Evolutionary conservation across 1,140 invertebrate species (phyloP).

Genomic region (Anoplolepis gracilipes): DNA sequence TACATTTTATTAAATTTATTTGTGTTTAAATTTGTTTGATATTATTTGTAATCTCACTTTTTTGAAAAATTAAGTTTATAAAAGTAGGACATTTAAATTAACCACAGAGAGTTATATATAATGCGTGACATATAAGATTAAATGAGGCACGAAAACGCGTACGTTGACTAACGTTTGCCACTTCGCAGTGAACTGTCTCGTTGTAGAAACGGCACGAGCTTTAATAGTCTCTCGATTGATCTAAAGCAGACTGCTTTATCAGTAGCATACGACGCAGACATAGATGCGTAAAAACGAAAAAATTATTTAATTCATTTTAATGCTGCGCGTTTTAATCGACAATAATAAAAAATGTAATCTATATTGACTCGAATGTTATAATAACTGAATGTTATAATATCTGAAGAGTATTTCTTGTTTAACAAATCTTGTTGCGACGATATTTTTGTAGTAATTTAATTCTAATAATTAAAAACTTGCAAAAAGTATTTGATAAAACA

Average conservation of each 20-base stretch:
- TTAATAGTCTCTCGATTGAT: constrained; percentile 80
- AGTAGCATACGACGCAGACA: constrained; percentile 42
- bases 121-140: background rate
- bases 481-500: background rate
- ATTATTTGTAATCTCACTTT: background rate
- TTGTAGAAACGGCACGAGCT: constrained; percentile 63
- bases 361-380: background rate
- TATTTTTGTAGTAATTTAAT: constrained; percentile 16
- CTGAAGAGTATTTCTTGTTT: background rate
- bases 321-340: constrained; percentile 18
- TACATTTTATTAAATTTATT: background rate
- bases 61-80: background rate
- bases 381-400: background rate
- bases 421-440: background rate
- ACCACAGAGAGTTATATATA: background rate
- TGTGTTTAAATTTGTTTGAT: background rate
- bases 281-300: constrained; percentile 35
- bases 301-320: constrained; percentile 21
- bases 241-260: constrained; percentile 72
- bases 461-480: background rate
- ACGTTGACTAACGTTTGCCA: constrained; percentile 39
- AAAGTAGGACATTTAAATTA: background rate
- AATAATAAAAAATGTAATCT: constrained; percentile 19
- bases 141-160: background rate
- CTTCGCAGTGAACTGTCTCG: constrained; percentile 58